Evolutionary conservation across 1,140 invertebrate species (phyloP).

Genomic region (Drosophila tani): DNA sequence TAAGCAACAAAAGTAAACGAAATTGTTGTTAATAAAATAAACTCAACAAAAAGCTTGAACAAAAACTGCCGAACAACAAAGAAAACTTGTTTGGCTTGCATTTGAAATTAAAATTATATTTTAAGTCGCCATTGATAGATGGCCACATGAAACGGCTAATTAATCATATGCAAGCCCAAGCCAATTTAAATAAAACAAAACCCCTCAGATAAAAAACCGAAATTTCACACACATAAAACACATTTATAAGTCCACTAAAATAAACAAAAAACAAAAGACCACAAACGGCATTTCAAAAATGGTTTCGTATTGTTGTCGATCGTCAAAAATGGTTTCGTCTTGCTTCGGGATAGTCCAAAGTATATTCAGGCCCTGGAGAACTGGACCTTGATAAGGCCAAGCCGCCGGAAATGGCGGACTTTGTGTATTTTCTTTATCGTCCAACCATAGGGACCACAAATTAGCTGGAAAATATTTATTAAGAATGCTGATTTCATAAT

Average conservation of each 20-base stretch:
- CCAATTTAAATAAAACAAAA: constrained; percentile 44
- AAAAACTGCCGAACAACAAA: constrained; percentile 41
- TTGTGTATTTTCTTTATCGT: constrained; percentile 19
- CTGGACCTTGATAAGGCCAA: constrained; percentile 27
- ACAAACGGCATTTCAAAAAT: constrained; percentile 51
- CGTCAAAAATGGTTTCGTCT: constrained; percentile 15
- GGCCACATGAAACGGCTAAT: constrained; percentile 71
- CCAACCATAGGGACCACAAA: constrained; percentile 12
- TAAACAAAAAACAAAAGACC: constrained; percentile 32
- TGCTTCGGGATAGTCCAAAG: background rate
- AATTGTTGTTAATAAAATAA: constrained; percentile 59
- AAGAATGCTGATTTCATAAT: background rate
- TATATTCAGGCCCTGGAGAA: constrained; percentile 17
- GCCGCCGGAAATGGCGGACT: constrained; percentile 28
- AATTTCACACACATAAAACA: constrained; percentile 53
- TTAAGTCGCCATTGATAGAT: constrained; percentile 69
- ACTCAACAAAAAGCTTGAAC: constrained; percentile 29
- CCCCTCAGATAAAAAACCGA: constrained; percentile 20
- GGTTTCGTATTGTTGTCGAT: constrained; percentile 18
- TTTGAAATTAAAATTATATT: constrained; percentile 70
- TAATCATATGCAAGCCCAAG: constrained; percentile 75
- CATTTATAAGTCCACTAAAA: constrained; percentile 1
- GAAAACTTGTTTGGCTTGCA: constrained; percentile 68
- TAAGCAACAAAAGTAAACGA: constrained; percentile 49
- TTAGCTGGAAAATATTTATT: background rate